phyloP scores from a whole-genome alignment of 53 echinoderm and acorn worm genomes.

The Paelopatides confundens region DNA sequence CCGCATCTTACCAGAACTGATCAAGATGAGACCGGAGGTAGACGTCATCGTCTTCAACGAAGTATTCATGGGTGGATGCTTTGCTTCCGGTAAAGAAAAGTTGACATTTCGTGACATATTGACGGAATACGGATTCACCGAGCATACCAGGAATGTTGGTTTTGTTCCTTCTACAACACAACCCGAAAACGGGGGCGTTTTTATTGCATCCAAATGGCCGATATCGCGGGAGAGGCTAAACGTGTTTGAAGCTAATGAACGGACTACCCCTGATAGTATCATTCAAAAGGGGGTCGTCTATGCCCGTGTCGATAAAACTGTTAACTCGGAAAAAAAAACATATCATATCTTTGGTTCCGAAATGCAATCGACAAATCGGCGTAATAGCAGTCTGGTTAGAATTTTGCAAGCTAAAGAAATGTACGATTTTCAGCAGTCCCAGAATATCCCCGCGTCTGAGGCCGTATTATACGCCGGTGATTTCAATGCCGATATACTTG shows the following conservation, averaged over 20 bases:
- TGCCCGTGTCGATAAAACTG: constrained; percentile 76
- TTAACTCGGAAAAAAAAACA: constrained; percentile 52
- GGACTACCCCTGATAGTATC: constrained; percentile 65
- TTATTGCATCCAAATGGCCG: constrained; percentile 79
- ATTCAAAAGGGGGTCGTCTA: constrained; percentile 85
- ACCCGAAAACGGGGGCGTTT: constrained; percentile 66
- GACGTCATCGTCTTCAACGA: constrained; percentile 91
- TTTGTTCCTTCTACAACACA: constrained; percentile 39
- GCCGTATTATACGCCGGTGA: constrained; percentile 73
- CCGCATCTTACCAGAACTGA: constrained; percentile 61
- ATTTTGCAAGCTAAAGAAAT: constrained; percentile 66
- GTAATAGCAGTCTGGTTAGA: constrained; percentile 32
- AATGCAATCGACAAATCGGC: constrained; percentile 47
- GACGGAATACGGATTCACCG: constrained; percentile 73
- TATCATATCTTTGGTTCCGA: constrained; percentile 89
- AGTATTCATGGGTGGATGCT: constrained; percentile 91
- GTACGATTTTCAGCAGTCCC: constrained; percentile 41
- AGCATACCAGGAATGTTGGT: constrained; percentile 82
- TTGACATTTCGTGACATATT: constrained; percentile 77
- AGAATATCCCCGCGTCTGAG: constrained; percentile 64
- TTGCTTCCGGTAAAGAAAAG: constrained; percentile 55
- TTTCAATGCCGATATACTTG: constrained; percentile 51
- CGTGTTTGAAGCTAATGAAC: constrained; percentile 61
- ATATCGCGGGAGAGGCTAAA: constrained; percentile 58
- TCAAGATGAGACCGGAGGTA: constrained; percentile 67